Percentiles rank a stretch among this genome's conserved stretches.
Conservation (phyloP, 2,797 vertebrate genomes). For the Thunnus albacares region DNA sequence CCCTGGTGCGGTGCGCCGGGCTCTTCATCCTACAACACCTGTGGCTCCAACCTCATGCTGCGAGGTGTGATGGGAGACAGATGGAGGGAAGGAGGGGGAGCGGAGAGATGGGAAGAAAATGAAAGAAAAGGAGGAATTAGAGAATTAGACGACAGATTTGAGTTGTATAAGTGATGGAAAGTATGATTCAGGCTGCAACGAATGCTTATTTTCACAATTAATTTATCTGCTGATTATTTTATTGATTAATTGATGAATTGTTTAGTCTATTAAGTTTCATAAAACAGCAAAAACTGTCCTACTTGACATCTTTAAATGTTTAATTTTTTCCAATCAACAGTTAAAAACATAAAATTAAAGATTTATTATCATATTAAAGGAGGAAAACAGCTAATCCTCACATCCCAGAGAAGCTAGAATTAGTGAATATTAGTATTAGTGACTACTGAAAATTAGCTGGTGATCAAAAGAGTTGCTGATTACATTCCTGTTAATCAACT, state of each 20-base stretch:
- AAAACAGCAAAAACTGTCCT: not conserved
- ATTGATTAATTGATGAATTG: too few species aligned
- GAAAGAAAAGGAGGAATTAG: slow-evolving; percentile 18
- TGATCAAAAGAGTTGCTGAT: too few species aligned
- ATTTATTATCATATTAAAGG: not conserved
- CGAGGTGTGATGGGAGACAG: slow-evolving; percentile 49
- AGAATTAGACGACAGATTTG: slow-evolving; percentile 9
- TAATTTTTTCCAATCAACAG: not conserved
- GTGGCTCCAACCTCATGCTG: slow-evolving; percentile 90
- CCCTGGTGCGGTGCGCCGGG: slow-evolving; percentile 91
- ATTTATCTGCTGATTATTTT: not conserved
- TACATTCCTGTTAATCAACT: too few species aligned
- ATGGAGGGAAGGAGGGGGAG: slow-evolving; percentile 34
- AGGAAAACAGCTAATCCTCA: not conserved
- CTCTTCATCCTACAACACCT: slow-evolving; percentile 88
- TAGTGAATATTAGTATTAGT: not conserved
- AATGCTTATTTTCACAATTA: not conserved
- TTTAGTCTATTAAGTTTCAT: not conserved
- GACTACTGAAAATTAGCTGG: too few species aligned
- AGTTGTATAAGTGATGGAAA: not conserved
- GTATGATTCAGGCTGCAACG: not conserved
- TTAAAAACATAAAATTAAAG: not conserved
- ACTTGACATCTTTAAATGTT: not conserved
- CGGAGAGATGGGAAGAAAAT: not conserved
- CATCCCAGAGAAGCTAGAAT: not conserved